Evolutionary conservation across 2,888 invertebrate species (phyloP).

Genomic region (Zele albiditarsus): DNA sequence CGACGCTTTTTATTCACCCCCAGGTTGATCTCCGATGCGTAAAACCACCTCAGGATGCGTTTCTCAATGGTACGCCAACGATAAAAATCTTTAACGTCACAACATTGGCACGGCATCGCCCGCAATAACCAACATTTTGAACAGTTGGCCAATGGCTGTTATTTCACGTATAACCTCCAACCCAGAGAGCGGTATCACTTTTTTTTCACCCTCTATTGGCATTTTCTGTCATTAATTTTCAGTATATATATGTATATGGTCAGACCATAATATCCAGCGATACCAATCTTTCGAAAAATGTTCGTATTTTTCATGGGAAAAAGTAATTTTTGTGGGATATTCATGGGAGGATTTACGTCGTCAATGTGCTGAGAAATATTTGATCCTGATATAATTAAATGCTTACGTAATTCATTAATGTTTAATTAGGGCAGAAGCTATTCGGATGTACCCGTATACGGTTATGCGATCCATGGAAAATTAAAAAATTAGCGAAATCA

Average conservation of each 20-base stretch:
- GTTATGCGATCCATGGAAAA: too few relatives aligned
- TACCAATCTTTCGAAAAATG: too few relatives aligned
- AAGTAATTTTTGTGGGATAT: too few relatives aligned
- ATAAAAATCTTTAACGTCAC: slow-evolving; percentile 68
- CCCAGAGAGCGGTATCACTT: slow-evolving; percentile 34
- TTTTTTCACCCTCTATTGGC: slow-evolving; percentile 16
- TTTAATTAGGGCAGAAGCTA: too few relatives aligned
- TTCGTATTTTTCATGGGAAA: too few relatives aligned
- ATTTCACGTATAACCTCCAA: slow-evolving; percentile 57
- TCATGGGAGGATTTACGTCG: too few relatives aligned
- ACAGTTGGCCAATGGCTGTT: slow-evolving; percentile 63
- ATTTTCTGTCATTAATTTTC: slow-evolving; percentile 1
- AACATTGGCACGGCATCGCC: slow-evolving; percentile 64
- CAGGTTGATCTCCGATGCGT: slow-evolving; percentile 19
- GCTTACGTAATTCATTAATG: too few relatives aligned
- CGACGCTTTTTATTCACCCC: slow-evolving; percentile 47
- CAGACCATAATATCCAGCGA: too few relatives aligned
- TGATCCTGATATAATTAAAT: too few relatives aligned
- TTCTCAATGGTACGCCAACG: slow-evolving; percentile 30
- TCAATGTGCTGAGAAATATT: too few relatives aligned
- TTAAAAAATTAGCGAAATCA: too few relatives aligned
- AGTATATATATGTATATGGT: neutral
- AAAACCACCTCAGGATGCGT: slow-evolving; percentile 26
- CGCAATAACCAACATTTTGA: slow-evolving; percentile 70
- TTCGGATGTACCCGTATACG: too few relatives aligned